These are phyloP conservation scores for Cheiracanthium punctorium DNA, from an alignment of 2,888 invertebrate species.

Conservation along the genomic window DNA sequence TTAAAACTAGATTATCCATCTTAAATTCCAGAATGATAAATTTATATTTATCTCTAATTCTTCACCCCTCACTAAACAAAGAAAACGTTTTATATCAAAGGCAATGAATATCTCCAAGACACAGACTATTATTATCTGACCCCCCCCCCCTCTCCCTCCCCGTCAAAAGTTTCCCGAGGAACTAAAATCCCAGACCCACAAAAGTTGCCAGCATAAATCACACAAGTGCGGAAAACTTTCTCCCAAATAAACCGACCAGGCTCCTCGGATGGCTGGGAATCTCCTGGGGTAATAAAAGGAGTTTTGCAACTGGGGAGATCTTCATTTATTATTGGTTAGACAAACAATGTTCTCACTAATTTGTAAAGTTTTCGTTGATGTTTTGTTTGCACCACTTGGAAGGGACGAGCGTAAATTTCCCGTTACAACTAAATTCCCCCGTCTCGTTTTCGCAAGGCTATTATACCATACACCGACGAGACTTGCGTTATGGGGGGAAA, in stretches of 20 bases:
- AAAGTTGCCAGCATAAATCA: conserved; percentile 32
- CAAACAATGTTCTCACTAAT: conserved; percentile 37
- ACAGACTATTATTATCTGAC: too few species aligned
- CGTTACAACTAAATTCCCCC: conserved; percentile 28
- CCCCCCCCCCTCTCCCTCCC: too few species aligned
- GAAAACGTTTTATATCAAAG: too few species aligned
- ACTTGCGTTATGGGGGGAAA: not conserved
- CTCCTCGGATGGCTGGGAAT: conserved; percentile 14
- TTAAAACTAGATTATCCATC: too few species aligned
- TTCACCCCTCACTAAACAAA: too few species aligned
- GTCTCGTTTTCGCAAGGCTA: conserved; percentile 14
- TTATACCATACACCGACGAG: not conserved
- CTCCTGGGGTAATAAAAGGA: not conserved
- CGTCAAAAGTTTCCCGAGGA: not conserved
- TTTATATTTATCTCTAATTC: too few species aligned
- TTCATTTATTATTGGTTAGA: conserved; percentile 29
- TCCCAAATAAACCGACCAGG: conserved; percentile 23
- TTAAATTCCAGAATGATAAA: too few species aligned
- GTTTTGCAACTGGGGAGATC: not conserved
- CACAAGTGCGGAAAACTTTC: conserved; percentile 21
- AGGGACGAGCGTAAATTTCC: conserved; percentile 14
- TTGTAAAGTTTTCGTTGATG: conserved; percentile 35
- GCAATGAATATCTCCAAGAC: too few species aligned
- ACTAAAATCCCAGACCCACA: not conserved
- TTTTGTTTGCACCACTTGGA: conserved; percentile 16